Percentiles rank a stretch among this genome's conserved stretches.
Conservation (phyloP, 1,140 invertebrate species). For the Ylistrum balloti region DNA sequence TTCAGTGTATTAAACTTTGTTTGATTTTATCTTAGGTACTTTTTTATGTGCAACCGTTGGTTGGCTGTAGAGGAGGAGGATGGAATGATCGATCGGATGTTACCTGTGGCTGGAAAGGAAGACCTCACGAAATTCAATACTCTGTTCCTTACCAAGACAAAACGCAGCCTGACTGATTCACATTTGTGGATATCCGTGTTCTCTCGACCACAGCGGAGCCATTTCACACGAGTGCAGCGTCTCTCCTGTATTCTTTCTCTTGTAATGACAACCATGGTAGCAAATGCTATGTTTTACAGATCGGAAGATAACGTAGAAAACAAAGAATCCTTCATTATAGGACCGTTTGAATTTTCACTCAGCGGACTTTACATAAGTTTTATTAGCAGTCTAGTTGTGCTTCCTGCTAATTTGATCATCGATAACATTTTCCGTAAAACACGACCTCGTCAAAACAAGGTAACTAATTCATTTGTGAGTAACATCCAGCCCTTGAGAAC, state of each 20-base stretch:
- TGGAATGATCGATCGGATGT: slow-evolving; percentile 79
- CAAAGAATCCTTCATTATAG: slow-evolving; percentile 62
- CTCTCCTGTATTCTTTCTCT: slow-evolving; percentile 80
- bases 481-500: slow-evolving; percentile 54
- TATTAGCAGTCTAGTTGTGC: slow-evolving; percentile 75
- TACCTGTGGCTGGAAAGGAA: slow-evolving; percentile 75
- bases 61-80: slow-evolving; percentile 80
- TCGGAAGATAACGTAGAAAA: slow-evolving; percentile 57
- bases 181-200: slow-evolving; percentile 81
- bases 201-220: slow-evolving; percentile 74
- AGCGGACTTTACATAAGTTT: slow-evolving; percentile 75
- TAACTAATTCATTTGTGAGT: slow-evolving; percentile 62
- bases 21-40: slow-evolving; percentile 66
- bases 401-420: slow-evolving; percentile 77
- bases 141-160: slow-evolving; percentile 79
- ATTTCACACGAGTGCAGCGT: slow-evolving; percentile 81
- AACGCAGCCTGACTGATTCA: slow-evolving; percentile 79
- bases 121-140: slow-evolving; percentile 80
- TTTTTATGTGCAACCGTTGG: slow-evolving; percentile 79
- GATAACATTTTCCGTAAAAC: slow-evolving; percentile 77
- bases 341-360: slow-evolving; percentile 72
- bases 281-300: slow-evolving; percentile 82
- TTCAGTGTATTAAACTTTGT: too few species aligned
- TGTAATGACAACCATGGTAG: slow-evolving; percentile 80
- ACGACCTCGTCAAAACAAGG: slow-evolving; percentile 64